Evolutionary conservation across 2,113 vertebrate genomes (phyloP), one percentile per base, ranked within the genome.

Genomic region (Alaudala cheleensis): DNA sequence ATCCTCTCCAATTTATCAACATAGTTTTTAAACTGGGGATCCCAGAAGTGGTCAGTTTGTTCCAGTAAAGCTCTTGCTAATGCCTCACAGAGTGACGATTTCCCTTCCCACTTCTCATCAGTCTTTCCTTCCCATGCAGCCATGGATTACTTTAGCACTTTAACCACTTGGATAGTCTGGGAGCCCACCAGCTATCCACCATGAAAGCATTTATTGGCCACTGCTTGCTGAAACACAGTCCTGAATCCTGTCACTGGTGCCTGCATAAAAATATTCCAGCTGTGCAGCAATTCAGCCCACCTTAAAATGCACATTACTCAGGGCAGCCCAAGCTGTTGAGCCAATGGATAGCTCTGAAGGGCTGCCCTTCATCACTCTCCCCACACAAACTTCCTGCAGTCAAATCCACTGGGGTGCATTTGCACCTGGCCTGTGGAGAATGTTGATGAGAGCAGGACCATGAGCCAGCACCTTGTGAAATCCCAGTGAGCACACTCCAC

Each of bases 1-100:
- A 88, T 67, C 93, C 88, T 44, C 77, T 86, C 61, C 90, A 92
- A 76, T 90, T 95, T 95, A 93, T 94, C 90, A 93, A 69, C 80
- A n/a, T 50, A 80, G 49, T 86, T 57, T 86, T 94, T 69, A 84
- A 90, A 88, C 56, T 47, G 16, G 4, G 67, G 44, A 88, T 78
- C 69, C 80, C 92, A 96, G 69, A 92, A 94, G 53, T 42, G 60
- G 76, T 71, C 69, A 49, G 56, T 92, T 90, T 88, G 81, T 94
- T 94, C 92, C 82, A 95, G 83, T 84, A 95, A 94, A 74, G 65
- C 56, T 57, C 69, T 84, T 71, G 86, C 53, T 93, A 92, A 90
- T 86, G 53, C 82, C 65, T 86, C 80, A 69, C 11, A 60, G 53
- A 64, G 40, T 39, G 82, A 53, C 69, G 84, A 92, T 76, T 88